Conservation (phyloP, 1,140 invertebrate species). For the Bicyclus anynana region DNA sequence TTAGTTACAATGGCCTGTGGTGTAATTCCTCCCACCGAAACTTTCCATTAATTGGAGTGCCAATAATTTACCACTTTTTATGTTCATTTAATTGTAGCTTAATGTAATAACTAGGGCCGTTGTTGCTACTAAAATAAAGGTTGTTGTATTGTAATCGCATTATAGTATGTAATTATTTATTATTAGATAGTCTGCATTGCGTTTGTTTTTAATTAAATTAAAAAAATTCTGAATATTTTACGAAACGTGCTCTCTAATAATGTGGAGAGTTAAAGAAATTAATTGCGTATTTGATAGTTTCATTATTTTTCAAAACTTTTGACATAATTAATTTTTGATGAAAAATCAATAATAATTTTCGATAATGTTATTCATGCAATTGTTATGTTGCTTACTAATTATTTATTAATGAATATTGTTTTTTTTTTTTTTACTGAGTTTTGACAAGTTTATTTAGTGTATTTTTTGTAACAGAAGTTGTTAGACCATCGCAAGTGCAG, state of each 20-base stretch:
- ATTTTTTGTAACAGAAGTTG: too few relatives aligned
- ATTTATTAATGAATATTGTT: too few relatives aligned
- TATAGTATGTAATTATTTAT: constrained; percentile 56
- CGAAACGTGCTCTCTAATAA: background rate
- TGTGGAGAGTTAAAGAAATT: too few relatives aligned
- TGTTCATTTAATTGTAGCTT: constrained; percentile 4
- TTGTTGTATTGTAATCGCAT: constrained; percentile 61
- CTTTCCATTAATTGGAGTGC: constrained; percentile 31
- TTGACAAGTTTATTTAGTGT: too few relatives aligned
- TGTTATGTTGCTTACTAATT: too few relatives aligned
- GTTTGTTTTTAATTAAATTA: constrained; percentile 26
- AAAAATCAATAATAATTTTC: too few relatives aligned
- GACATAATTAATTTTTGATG: too few relatives aligned
- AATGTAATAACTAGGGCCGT: constrained; percentile 18
- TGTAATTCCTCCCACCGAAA: constrained; percentile 31
- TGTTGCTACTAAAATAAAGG: constrained; percentile 29
- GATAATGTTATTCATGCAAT: too few relatives aligned
- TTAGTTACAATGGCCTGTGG: constrained; percentile 14
- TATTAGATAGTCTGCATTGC: constrained; percentile 50
- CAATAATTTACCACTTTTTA: constrained; percentile 30
- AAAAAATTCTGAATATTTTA: background rate
- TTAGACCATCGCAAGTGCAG: constrained; percentile 35
- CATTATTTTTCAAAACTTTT: too few relatives aligned
- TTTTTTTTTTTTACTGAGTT: too few relatives aligned
- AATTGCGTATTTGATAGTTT: too few relatives aligned